A percentile compares a stretch with the other conserved stretches of the same genome.
Evolutionary conservation across 2,888 invertebrate species (phyloP).

Genomic region (Globia sparganii): DNA sequence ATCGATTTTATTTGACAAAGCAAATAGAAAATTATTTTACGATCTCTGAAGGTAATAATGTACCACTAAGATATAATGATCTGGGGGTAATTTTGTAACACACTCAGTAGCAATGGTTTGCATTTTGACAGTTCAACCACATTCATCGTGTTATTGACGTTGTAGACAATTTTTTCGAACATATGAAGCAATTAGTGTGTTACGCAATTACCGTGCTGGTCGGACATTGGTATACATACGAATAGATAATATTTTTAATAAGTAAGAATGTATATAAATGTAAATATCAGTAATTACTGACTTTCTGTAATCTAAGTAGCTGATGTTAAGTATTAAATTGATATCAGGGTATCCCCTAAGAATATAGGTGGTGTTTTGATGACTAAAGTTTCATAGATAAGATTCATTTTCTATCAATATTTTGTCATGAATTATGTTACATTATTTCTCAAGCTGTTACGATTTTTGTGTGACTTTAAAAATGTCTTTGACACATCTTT

Average conservation of each 20-base stretch:
- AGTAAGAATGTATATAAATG: constrained; percentile 76
- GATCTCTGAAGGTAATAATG: background rate
- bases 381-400: constrained; percentile 71
- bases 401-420: background rate
- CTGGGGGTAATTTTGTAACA: background rate
- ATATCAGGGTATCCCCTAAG: constrained; percentile 89
- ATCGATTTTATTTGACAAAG: constrained; percentile 12
- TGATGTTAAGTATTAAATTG: constrained; percentile 81
- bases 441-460: background rate
- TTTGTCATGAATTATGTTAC: background rate
- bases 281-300: constrained; percentile 80
- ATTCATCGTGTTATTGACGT: background rate
- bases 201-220: background rate
- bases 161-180: background rate
- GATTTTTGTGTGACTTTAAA: background rate
- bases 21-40: background rate
- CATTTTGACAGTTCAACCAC: background rate
- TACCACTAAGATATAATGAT: background rate
- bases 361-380: constrained; percentile 74
- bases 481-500: background rate
- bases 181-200: background rate
- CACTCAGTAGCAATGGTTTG: background rate
- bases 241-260: constrained; percentile 21
- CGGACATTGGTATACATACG: background rate
- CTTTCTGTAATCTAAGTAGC: constrained; percentile 79